Conservation (phyloP, 2,113 vertebrate species). For the Tupaia tana region DNA sequence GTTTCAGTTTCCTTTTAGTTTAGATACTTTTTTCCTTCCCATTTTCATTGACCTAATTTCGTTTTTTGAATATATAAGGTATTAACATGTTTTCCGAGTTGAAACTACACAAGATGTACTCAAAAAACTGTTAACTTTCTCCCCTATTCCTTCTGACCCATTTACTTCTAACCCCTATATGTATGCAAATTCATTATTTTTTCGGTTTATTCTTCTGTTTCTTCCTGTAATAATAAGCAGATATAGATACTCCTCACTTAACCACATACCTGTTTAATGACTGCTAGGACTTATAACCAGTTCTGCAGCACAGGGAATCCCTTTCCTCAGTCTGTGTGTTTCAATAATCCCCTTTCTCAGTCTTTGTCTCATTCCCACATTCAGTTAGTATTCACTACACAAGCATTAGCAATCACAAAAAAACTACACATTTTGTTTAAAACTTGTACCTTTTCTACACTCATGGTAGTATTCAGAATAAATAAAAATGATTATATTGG, state of each 20-base stretch:
- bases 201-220: neutral
- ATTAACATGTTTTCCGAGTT: neutral
- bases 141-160: neutral
- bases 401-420: too few relatives aligned
- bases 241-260: neutral
- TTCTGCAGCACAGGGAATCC: too few relatives aligned
- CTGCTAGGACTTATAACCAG: too few relatives aligned
- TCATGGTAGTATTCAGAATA: too few relatives aligned
- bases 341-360: too few relatives aligned
- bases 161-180: neutral
- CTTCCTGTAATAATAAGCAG: neutral
- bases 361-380: too few relatives aligned
- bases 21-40: neutral
- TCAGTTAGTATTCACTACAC: too few relatives aligned
- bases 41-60: neutral
- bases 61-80: neutral
- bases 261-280: too few relatives aligned
- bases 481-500: too few relatives aligned
- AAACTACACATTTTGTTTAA: too few relatives aligned
- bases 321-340: too few relatives aligned
- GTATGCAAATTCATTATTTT: neutral
- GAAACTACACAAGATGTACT: neutral
- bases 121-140: neutral
- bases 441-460: too few relatives aligned
- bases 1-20: neutral